Percentiles rank a stretch among this genome's conserved stretches.
Conservation (phyloP, 2,797 vertebrate genomes). For the Buphagus erythrorhynchus region DNA sequence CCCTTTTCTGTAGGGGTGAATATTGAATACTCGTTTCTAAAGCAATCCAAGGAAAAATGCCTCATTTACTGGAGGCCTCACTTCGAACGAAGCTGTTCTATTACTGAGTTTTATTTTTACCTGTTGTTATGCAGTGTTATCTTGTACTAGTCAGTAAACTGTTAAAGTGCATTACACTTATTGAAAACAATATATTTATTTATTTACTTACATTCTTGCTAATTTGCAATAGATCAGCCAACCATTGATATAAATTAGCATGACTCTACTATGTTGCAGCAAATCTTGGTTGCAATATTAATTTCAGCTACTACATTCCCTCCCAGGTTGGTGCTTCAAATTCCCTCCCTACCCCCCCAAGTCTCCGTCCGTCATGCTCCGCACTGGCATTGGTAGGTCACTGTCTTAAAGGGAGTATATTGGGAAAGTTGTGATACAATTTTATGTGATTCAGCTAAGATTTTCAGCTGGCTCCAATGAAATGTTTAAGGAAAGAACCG, state of each 20-base stretch:
- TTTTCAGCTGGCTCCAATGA: slow-evolving; percentile 11
- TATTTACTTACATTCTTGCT: slow-evolving; percentile 26
- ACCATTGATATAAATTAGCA: slow-evolving; percentile 34
- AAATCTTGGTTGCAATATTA: slow-evolving; percentile 56
- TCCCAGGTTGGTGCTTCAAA: slow-evolving; percentile 67
- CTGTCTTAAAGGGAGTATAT: slow-evolving; percentile 53
- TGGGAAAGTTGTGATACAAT: slow-evolving; percentile 49
- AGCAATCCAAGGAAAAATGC: neutral
- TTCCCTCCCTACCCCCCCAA: slow-evolving; percentile 66
- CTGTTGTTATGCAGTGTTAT: neutral
- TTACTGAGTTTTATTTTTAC: neutral
- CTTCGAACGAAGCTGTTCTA: neutral
- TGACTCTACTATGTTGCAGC: slow-evolving; percentile 63
- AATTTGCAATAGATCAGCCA: slow-evolving; percentile 1
- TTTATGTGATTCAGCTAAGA: slow-evolving; percentile 30
- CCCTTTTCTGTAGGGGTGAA: neutral
- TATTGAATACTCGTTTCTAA: neutral
- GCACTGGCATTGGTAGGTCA: slow-evolving; percentile 58
- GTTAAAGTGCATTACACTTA: neutral
- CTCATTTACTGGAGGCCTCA: neutral
- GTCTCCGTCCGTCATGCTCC: slow-evolving; percentile 61
- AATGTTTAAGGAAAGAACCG: neutral
- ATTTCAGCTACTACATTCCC: slow-evolving; percentile 65
- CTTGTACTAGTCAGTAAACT: neutral
- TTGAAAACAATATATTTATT: neutral